phyloP scores from a whole-genome alignment of 2,113 vertebrate species.

The Prunella fulvescens region DNA sequence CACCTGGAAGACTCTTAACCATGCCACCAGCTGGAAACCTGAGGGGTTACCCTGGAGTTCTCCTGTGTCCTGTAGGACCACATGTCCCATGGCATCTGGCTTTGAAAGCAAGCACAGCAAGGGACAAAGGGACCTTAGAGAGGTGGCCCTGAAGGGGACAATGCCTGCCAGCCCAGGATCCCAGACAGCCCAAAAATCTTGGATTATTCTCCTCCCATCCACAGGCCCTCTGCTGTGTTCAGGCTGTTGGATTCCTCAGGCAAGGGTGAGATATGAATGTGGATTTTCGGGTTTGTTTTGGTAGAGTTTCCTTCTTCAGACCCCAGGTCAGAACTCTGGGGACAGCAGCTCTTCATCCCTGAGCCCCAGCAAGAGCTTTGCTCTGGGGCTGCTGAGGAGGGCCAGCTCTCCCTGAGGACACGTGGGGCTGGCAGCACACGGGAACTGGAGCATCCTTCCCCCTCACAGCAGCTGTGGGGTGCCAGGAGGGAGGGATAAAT shows the following conservation, averaged over 20 bases:
- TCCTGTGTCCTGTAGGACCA: not conserved
- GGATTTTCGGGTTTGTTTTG: rapidly evolving
- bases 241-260: not conserved
- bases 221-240: not conserved
- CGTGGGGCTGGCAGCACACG: rapidly evolving
- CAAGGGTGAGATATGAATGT: not conserved
- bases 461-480: not conserved
- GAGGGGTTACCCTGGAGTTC: not conserved
- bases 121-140: not conserved
- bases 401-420: not conserved
- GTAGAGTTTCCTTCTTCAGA: not conserved
- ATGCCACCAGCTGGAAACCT: not conserved
- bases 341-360: not conserved
- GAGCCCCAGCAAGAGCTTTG: not conserved
- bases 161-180: not conserved
- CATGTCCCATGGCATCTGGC: not conserved
- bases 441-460: not conserved
- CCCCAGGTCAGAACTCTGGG: not conserved
- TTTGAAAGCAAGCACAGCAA: not conserved
- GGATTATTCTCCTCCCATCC: not conserved
- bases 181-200: no score
- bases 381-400: not conserved
- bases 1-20: not conserved
- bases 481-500: not conserved
- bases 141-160: not conserved